A percentile compares a stretch with the other conserved stretches of the same genome.
Evolutionary conservation across 2,797 vertebrate species (phyloP).

Genomic region (Pangasius sanitwongsei): DNA sequence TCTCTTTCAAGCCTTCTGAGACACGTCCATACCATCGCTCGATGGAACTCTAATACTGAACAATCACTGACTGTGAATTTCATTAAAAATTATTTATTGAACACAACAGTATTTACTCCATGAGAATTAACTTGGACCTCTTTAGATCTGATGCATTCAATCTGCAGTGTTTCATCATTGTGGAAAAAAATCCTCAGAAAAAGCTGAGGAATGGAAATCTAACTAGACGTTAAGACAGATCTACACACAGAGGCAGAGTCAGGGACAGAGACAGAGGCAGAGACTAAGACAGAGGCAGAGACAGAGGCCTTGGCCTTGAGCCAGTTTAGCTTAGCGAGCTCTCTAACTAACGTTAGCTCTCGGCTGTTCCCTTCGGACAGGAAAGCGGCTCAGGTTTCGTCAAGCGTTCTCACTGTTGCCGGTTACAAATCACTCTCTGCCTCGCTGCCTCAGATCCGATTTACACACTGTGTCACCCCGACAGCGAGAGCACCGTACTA

Average conservation of each 20-base stretch:
- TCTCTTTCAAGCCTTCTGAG: background rate
- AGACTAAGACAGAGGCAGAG: background rate
- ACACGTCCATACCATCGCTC: background rate
- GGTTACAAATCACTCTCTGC: conserved; percentile 63
- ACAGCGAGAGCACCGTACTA: background rate
- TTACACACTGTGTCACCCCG: background rate
- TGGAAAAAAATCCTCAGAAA: background rate
- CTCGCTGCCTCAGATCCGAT: background rate
- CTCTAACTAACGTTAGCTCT: conserved; percentile 72
- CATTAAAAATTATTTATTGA: background rate
- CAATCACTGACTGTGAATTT: background rate
- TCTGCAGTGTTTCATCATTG: background rate
- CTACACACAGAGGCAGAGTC: background rate
- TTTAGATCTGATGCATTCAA: background rate
- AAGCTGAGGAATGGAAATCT: background rate
- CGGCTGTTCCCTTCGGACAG: conserved; percentile 69
- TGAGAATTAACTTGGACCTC: background rate
- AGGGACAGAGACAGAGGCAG: background rate
- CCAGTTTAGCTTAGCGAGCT: conserved; percentile 64
- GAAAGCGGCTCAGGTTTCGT: conserved; percentile 73
- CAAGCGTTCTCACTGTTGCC: conserved; percentile 71
- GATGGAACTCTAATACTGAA: background rate
- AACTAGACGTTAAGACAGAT: background rate
- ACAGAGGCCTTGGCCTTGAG: conserved; percentile 57
- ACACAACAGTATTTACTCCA: background rate